Evolutionary conservation across 92 coral and sea anemone species (phyloP).

Genomic region (Palythoa caribaeorum): DNA sequence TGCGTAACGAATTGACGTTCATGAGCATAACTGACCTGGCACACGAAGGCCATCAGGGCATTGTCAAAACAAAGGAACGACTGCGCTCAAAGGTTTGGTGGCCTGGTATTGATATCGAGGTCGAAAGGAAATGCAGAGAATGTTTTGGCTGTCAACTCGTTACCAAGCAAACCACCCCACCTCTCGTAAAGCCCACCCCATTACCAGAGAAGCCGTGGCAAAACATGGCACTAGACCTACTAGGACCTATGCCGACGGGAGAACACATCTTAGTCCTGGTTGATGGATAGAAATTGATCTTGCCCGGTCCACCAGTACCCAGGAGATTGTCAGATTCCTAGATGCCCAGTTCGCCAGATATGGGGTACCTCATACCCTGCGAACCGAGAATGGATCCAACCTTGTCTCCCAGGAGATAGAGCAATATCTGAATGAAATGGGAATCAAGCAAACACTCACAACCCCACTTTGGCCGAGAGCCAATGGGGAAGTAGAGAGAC

Average conservation of each 20-base stretch:
- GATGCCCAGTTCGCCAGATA: constrained; percentile 58
- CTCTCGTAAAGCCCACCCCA: constrained; percentile 32
- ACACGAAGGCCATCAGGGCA: constrained; percentile 57
- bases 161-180: constrained; percentile 37
- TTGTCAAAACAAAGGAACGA: constrained; percentile 61
- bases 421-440: constrained; percentile 18
- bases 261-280: constrained; percentile 34
- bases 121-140: constrained; percentile 1
- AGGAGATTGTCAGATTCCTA: constrained; percentile 43
- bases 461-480: neutral
- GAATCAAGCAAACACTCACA: constrained; percentile 5
- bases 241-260: constrained; percentile 64
- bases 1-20: neutral
- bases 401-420: constrained; percentile 26
- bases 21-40: no score
- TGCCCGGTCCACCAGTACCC: constrained; percentile 33
- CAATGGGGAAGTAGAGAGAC: no score
- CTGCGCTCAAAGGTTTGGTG: constrained; percentile 65
- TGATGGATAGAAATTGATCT: no score
- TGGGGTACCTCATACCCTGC: neutral
- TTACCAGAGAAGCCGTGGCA: no score
- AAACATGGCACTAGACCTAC: no score
- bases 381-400: no score
- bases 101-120: constrained; percentile 66
- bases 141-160: constrained; percentile 48